phyloP scores from a whole-genome alignment of 2,113 vertebrate species.

The Ceratotherium simum region DNA sequence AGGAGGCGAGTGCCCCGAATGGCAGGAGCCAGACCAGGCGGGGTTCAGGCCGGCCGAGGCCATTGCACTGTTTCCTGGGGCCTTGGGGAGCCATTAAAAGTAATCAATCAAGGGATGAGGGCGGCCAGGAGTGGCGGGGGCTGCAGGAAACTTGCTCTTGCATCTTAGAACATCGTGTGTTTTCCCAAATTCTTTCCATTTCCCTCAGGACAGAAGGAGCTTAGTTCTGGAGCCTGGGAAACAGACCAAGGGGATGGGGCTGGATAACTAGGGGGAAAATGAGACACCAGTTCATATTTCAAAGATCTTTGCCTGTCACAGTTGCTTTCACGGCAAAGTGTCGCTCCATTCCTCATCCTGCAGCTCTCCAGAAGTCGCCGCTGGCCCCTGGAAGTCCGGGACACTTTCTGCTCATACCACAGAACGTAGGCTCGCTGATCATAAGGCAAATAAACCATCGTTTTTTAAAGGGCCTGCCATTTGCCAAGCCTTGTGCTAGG shows the following conservation, averaged over 20 bases:
- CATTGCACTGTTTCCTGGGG: accelerated
- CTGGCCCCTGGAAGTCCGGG: background rate
- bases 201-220: background rate
- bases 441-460: background rate
- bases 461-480: background rate
- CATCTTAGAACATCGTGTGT: background rate
- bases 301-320: background rate
- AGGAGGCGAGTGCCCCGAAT: background rate
- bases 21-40: background rate
- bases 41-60: background rate
- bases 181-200: background rate
- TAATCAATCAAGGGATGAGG: background rate
- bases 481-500: background rate
- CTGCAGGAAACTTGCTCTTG: background rate
- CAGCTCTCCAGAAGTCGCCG: accelerated
- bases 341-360: background rate
- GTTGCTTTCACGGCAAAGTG: background rate
- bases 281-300: background rate
- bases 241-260: background rate
- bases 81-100: background rate
- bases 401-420: too few relatives aligned
- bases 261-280: background rate
- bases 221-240: background rate
- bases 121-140: accelerated
- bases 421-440: background rate